phyloP scores from a whole-genome alignment of 2,113 vertebrate genomes.

The Nesogale talazaci region DNA sequence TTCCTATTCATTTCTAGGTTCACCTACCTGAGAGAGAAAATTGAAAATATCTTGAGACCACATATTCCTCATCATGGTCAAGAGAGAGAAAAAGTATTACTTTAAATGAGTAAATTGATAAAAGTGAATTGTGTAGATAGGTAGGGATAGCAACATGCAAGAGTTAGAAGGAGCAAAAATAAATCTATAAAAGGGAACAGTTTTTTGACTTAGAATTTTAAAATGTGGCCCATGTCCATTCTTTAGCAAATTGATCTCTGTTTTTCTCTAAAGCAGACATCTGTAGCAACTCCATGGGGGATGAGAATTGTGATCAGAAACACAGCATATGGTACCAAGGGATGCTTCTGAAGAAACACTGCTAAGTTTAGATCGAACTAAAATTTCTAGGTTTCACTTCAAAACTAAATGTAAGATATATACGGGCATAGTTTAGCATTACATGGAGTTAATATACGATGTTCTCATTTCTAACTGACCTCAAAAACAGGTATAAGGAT shows the following conservation, averaged over 20 bases:
- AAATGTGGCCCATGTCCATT: conserved; percentile 64
- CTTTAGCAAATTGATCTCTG: conserved; percentile 71
- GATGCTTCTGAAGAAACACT: conserved; percentile 67
- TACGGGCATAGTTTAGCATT: conserved; percentile 56
- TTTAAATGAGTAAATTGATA: conserved; percentile 31
- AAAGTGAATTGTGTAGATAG: conserved; percentile 32
- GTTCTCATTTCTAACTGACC: conserved; percentile 52
- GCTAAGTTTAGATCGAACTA: conserved; percentile 78
- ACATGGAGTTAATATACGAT: conserved; percentile 51
- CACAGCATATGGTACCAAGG: conserved; percentile 74
- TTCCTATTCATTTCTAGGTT: background rate
- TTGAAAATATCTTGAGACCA: background rate
- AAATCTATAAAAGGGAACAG: conserved; percentile 68
- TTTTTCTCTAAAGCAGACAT: conserved; percentile 78
- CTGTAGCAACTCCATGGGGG: conserved; percentile 75
- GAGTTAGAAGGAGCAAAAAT: conserved; percentile 63
- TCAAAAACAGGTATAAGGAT: conserved; percentile 19
- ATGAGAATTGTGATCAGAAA: conserved; percentile 76
- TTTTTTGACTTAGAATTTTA: conserved; percentile 58
- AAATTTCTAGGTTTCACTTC: conserved; percentile 78
- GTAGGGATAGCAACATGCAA: conserved; percentile 42
- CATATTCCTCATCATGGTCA: background rate
- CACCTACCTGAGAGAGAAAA: background rate
- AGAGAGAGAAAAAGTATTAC: conserved; percentile 37
- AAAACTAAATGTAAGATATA: conserved; percentile 71